Evolutionary conservation across 1,140 invertebrate genomes (phyloP), one percentile per base, ranked within the genome.

Genomic region (Lucilia cuprina): DNA sequence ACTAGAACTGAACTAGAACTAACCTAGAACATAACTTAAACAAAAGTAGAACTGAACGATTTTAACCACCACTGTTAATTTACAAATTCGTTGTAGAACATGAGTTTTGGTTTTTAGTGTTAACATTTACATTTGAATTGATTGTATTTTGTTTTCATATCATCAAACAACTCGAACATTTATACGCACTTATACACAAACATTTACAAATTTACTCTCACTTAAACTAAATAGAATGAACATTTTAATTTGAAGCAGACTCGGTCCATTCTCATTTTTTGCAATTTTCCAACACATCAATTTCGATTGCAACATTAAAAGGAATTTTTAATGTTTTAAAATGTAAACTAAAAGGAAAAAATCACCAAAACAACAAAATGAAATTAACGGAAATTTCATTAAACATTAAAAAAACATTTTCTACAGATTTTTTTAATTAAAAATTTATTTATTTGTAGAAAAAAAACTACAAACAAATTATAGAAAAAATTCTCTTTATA

Each of bases 251-350:
- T 25, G 5, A 21, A 21, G 4, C 19, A 55, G 50, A 74, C 74
- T 74, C 0, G 12, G 9, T 25, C 0, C 25, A 30, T 30, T 30
- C 10, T 19, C n/a, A 30, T 65, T 41, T 84, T 65, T 77, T 84
- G 65, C 47, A 86, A 83, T 87, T 89, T 89, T 89, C 87, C 88
- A 85, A 86, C 86, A 89, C 87, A 89, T 89, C 88, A 90, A 90
- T 90, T 89, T 88, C 85, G 87, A 90, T 90, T 89, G 89, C 88
- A 88, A 90, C 89, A 90, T 90, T 90, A 90, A 90, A 90, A 88
- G 85, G 89, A 90, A 90, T 90, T 89, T 87, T 88, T 85, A 86
- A 90, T 90, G 86, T 17, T 50, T 49, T 47, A 14, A 78, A 78
- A 78, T 60, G 55, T 21, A 70, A 21, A 70, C 7, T 3, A 70